phyloP scores from a whole-genome alignment of 2,797 vertebrate species.

The Bovichtus variegatus region DNA sequence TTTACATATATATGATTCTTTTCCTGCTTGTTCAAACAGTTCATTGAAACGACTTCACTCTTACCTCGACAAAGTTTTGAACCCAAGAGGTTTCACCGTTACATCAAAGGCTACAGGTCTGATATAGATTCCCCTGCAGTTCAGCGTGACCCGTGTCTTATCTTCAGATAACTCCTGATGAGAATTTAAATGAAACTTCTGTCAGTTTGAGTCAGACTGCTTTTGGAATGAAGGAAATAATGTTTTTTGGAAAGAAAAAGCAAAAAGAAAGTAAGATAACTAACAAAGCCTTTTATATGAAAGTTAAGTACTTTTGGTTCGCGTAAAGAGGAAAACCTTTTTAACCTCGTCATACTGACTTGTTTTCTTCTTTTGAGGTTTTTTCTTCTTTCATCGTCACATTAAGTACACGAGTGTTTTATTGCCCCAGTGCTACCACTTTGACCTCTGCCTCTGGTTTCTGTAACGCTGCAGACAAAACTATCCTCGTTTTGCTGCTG shows the following conservation, averaged over 20 bases:
- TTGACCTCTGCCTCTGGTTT: constrained; percentile 2
- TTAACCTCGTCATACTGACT: background rate
- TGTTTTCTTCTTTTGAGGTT: constrained; percentile 16
- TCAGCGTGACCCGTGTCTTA: constrained; percentile 20
- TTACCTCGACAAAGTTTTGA: background rate
- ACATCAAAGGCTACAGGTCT: constrained; percentile 20
- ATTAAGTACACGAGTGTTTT: constrained; percentile 12
- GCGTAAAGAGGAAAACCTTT: background rate
- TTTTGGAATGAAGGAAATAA: constrained; percentile 14
- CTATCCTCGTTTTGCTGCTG: background rate
- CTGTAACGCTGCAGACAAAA: constrained; percentile 15
- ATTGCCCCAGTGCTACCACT: background rate
- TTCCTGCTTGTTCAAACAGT: background rate
- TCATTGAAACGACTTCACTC: background rate
- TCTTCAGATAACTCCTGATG: constrained; percentile 18
- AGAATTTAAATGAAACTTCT: constrained; percentile 40
- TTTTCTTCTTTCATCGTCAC: background rate
- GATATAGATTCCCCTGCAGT: constrained; percentile 13
- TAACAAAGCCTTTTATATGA: background rate
- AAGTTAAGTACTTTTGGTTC: constrained; percentile 5
- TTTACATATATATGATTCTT: background rate
- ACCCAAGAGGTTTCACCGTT: background rate
- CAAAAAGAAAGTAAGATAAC: background rate
- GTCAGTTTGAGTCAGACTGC: background rate
- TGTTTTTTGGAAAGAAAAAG: constrained; percentile 22